Conservation (phyloP, 2,888 invertebrate species). For the Gymnocheta viridis region DNA sequence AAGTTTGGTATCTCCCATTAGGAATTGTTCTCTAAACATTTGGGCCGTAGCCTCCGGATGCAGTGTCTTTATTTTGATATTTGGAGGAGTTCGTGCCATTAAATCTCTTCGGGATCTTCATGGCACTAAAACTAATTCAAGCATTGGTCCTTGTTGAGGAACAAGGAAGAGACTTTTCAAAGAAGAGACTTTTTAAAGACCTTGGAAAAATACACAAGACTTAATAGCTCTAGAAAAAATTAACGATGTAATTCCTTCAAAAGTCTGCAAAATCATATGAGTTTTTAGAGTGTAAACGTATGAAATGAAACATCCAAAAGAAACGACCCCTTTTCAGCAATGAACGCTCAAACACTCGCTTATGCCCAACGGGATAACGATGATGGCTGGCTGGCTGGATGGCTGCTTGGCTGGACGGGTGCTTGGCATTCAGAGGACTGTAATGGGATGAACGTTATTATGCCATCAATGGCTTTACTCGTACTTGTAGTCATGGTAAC, state of each 20-base stretch:
- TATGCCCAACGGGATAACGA: conserved; percentile 57
- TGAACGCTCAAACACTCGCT: conserved; percentile 26
- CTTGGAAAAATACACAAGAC: too few species aligned
- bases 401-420: background rate
- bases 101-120: too few species aligned
- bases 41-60: too few species aligned
- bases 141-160: too few species aligned
- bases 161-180: too few species aligned
- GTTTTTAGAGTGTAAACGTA: background rate
- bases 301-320: conserved; percentile 19
- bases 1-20: too few species aligned
- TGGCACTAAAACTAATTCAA: too few species aligned
- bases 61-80: too few species aligned
- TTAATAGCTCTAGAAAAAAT: too few species aligned
- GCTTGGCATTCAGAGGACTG: conserved; percentile 8
- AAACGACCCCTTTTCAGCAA: conserved; percentile 48
- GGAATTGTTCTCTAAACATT: too few species aligned
- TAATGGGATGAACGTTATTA: conserved; percentile 59
- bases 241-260: conserved; percentile 5
- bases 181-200: too few species aligned
- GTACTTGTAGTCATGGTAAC: conserved; percentile 15
- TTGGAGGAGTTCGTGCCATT: too few species aligned
- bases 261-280: background rate
- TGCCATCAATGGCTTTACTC: conserved; percentile 40
- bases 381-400: conserved; percentile 12